phyloP scores from a whole-genome alignment of 2,113 vertebrate species.

The Sander vitreus region DNA sequence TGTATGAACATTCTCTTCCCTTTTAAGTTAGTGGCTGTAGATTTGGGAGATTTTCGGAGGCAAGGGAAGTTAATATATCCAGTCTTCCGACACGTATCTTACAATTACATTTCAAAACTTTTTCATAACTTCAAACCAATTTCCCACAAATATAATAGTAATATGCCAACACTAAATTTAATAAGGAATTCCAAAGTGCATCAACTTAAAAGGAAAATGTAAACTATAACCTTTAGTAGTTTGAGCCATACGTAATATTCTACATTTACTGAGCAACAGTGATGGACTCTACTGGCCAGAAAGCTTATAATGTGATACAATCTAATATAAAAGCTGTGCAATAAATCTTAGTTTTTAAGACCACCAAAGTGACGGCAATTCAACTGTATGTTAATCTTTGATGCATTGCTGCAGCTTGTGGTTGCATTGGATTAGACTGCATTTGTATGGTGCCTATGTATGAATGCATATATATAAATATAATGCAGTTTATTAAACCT shows the following conservation, averaged over 20 bases:
- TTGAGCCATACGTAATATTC: neutral
- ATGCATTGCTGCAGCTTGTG: neutral
- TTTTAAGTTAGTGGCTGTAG: neutral
- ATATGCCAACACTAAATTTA: neutral
- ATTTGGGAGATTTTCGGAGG: conserved; percentile 1
- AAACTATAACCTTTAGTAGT: conserved; percentile 2
- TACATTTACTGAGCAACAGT: neutral
- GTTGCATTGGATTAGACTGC: neutral
- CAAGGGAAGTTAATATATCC: neutral
- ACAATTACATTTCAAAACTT: conserved; percentile 32
- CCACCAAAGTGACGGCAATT: neutral
- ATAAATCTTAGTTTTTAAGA: neutral
- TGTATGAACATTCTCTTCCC: neutral
- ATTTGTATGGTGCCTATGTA: neutral
- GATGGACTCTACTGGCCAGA: neutral
- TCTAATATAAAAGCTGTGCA: neutral
- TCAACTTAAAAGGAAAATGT: neutral
- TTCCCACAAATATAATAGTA: neutral
- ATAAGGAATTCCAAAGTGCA: neutral
- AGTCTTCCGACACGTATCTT: neutral
- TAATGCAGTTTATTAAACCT: neutral
- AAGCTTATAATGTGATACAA: neutral
- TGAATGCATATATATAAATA: neutral
- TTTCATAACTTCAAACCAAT: conserved; percentile 36
- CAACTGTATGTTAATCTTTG: neutral